Conservation (phyloP, 2,797 vertebrate species). For the Enteromius unitaeniatus region DNA sequence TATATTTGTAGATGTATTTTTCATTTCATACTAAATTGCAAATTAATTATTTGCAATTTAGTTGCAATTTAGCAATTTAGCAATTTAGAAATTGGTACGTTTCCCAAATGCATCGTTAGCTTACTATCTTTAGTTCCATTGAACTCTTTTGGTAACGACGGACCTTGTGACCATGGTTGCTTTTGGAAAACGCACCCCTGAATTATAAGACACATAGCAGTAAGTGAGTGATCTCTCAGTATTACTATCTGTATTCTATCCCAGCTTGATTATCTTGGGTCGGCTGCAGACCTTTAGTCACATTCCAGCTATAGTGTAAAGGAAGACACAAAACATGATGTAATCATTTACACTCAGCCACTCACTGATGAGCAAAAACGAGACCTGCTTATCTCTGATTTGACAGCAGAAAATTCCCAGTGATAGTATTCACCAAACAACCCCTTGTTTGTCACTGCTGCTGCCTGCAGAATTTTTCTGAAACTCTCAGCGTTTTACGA, state of each 20-base stretch:
- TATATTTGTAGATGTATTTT: background rate
- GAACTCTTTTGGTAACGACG: too few relatives aligned
- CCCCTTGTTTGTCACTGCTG: constrained; percentile 3
- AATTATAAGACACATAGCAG: background rate
- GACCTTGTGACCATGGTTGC: too few relatives aligned
- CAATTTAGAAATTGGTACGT: too few relatives aligned
- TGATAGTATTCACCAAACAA: constrained; percentile 21
- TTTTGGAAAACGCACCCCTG: background rate
- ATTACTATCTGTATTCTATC: background rate
- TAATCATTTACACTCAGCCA: constrained; percentile 27
- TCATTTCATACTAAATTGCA: background rate
- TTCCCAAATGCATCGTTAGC: too few relatives aligned
- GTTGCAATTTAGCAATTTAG: too few relatives aligned
- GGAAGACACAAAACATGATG: constrained; percentile 27
- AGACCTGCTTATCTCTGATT: constrained; percentile 33
- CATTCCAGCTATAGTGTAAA: constrained; percentile 21
- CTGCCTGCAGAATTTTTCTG: constrained; percentile 6
- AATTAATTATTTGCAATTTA: too few relatives aligned
- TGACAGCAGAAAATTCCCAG: constrained; percentile 42
- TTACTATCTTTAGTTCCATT: too few relatives aligned
- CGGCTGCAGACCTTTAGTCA: constrained; percentile 9
- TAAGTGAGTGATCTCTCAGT: background rate
- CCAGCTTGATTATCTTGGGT: constrained; percentile 3
- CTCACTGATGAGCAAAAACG: constrained; percentile 28
- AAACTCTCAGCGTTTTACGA: constrained; percentile 38